Conservation (phyloP, 2,888 invertebrate genomes). For the Lasioglossum figueresi region DNA sequence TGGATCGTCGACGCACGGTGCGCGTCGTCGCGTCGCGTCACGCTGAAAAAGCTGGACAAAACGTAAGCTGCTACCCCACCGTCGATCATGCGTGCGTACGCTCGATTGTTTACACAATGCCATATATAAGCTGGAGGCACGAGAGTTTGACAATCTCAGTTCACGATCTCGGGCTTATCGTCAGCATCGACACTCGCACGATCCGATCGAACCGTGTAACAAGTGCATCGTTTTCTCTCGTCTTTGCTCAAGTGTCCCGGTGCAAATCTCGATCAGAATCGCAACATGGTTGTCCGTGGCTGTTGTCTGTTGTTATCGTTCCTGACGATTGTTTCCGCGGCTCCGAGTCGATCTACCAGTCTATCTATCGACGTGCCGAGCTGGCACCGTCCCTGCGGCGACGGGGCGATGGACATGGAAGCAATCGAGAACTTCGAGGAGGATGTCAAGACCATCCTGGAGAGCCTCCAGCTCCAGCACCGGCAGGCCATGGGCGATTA, state of each 20-base stretch:
- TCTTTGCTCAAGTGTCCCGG: not conserved
- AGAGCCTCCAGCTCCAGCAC: slow-evolving; percentile 77
- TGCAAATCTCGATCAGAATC: not conserved
- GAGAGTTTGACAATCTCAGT: slow-evolving; percentile 83
- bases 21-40: not conserved
- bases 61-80: slow-evolving; percentile 72
- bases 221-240: not conserved
- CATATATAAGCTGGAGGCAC: slow-evolving; percentile 82
- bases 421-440: slow-evolving; percentile 60
- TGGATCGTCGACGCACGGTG: slow-evolving; percentile 33
- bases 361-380: slow-evolving; percentile 64
- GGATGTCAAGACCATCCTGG: slow-evolving; percentile 69
- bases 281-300: slow-evolving; percentile 37
- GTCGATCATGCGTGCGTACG: slow-evolving; percentile 76
- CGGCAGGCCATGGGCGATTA: slow-evolving; percentile 78
- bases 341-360: slow-evolving; percentile 54
- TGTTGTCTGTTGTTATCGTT: slow-evolving; percentile 38
- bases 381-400: slow-evolving; percentile 81
- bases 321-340: slow-evolving; percentile 36
- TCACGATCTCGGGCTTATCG: slow-evolving; percentile 75
- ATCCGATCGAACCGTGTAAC: not conserved
- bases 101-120: slow-evolving; percentile 81
- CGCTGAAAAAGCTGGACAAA: slow-evolving; percentile 73
- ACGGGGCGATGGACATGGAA: slow-evolving; percentile 63
- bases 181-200: slow-evolving; percentile 59